Conservation (phyloP, 2,888 invertebrate genomes). For the Leptinotarsa haldemani region DNA sequence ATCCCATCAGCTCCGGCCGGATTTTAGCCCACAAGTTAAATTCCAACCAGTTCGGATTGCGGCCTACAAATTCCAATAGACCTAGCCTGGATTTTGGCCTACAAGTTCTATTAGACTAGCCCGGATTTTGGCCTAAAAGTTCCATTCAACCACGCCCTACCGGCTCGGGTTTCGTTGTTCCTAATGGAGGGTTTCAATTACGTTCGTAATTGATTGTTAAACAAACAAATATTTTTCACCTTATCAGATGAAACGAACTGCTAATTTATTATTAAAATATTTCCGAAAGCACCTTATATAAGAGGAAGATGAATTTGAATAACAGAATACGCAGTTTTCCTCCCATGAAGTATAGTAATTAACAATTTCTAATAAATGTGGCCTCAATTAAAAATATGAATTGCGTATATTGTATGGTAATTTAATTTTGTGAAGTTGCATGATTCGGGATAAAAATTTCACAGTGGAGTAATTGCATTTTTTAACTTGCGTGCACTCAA, state of each 20-base stretch:
- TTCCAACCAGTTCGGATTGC: too few species aligned
- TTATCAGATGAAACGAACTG: neutral
- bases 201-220: too few species aligned
- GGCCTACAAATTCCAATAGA: too few species aligned
- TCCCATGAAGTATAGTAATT: conserved; percentile 15
- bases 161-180: too few species aligned
- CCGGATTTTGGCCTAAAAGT: too few species aligned
- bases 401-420: conserved; percentile 38
- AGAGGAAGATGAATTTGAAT: conserved; percentile 5
- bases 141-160: too few species aligned
- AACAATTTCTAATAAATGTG: conserved; percentile 24
- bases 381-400: conserved; percentile 25
- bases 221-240: too few species aligned
- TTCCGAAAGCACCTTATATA: conserved; percentile 1
- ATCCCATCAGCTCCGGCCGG: too few species aligned
- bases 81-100: too few species aligned
- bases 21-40: too few species aligned
- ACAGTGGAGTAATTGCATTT: conserved; percentile 48
- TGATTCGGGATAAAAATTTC: conserved; percentile 41
- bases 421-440: conserved; percentile 42
- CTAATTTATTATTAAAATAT: neutral
- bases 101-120: too few species aligned
- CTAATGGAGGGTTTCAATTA: too few species aligned
- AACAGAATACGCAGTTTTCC: conserved; percentile 7
- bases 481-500: conserved; percentile 59